Conservation (phyloP, 2,888 invertebrate genomes). For the Leptopterna dolabrata region DNA sequence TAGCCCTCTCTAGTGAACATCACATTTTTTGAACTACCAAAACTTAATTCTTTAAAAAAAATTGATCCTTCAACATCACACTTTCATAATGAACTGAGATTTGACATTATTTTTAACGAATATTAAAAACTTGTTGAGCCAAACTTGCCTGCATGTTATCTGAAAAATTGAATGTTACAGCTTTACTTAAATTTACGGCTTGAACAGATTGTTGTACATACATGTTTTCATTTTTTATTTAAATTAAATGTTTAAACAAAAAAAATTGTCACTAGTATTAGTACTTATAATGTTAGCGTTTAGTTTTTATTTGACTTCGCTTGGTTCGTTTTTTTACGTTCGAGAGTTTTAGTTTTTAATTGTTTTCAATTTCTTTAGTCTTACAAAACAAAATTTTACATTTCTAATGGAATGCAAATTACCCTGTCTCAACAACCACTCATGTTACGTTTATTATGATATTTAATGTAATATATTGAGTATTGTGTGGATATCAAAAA, state of each 20-base stretch:
- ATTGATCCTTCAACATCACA: not conserved
- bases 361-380: not conserved
- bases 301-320: not conserved
- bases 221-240: not conserved
- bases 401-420: not conserved
- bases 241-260: not conserved
- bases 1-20: not conserved
- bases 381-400: not conserved
- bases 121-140: not conserved
- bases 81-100: too few species aligned
- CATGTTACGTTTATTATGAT: slow-evolving; percentile 32
- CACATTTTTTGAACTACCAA: not conserved
- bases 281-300: not conserved
- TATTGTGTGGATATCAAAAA: slow-evolving; percentile 50
- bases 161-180: not conserved
- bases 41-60: not conserved
- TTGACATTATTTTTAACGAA: too few species aligned
- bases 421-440: slow-evolving; percentile 15
- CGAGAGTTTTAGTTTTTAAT: not conserved
- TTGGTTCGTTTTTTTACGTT: not conserved
- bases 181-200: not conserved
- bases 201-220: not conserved
- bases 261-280: not conserved
- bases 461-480: slow-evolving; percentile 44
- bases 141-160: not conserved